Base-by-base conservation (phyloP, 1,140 invertebrate genomes). In the Caenorhabditis inopinata region DNA sequence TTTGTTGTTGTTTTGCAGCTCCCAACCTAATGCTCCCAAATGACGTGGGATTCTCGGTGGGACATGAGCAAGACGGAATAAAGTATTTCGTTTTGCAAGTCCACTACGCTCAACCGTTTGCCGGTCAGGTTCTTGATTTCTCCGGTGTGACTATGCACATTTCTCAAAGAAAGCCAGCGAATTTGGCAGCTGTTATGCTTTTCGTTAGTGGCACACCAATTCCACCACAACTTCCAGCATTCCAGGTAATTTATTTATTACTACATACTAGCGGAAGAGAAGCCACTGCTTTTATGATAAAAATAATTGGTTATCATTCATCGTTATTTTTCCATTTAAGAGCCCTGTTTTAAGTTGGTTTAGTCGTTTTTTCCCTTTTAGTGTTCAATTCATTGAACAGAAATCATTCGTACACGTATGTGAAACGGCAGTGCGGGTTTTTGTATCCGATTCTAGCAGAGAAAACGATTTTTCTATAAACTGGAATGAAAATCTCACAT, bases 131-230 rank as follows among this genome's bases (percentile, higher is more conserved):
- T 38, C 51, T 80, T 35, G 86, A 88, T 48, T 87, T 84, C 68
- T 88, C 87, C 27, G 87, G 87, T 77, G 82, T 83, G 4, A 83
- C 83, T 23, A 62, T 83, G 27, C 80, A 79, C 23, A 29, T 83
- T 38, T 51, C 80, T 2, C 75, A 77, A 32, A 14, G 79, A 29
- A 45, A 32, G 21, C 82, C 82, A 27, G 35, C 53, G 23, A 83
- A 83, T 53, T 49, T 83, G 80, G 82, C 87, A 23, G 87, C 80
- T 73, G 87, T 88, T 32, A 82, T 84, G 46, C 78, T 88, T 12
- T 89, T 88, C 38, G 84, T 88, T 25, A 81, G 83, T 47, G 87
- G 86, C 42, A 62, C 85, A 21, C 77, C 87, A 11, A 88, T 88
- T 53, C 85, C 86, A 35, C 87, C 87, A 29, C 42, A 75, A 27